Base-by-base conservation (phyloP, 2,113 vertebrate genomes). In the Paradoxurus hermaphroditus region DNA sequence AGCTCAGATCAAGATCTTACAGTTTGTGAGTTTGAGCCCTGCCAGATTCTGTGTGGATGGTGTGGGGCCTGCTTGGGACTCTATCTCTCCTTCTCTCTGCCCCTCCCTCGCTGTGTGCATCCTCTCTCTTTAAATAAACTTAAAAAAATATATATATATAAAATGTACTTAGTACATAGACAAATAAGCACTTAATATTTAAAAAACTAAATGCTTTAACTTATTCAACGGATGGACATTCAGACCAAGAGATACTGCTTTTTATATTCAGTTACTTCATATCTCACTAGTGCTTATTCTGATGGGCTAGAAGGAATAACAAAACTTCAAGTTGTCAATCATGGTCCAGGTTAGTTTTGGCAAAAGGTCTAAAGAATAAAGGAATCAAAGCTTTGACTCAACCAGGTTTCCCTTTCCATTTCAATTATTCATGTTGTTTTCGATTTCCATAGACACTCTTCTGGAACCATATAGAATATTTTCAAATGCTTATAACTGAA, bases 121-220 rank as follows among this genome's bases (percentile, higher is more conserved):
- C 0, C 56, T 59, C 56, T 59, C 56, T 59, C 56, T 53, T 1
- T 56, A 56, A 56, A 56, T 59, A 59, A 59, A 59, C 56, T 23
- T 59, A 21, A 59, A 59, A 49, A 49, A 23, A 56, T 1, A 51
- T 18, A 56, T 59, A 59, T 59, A 59, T 59, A 59, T 59, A 86
- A 96, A 95, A 75, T 39, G 34, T 8, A 85, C 63, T 31, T 27
- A 44, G 15, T 31, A 65, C 39, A 70, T 7, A 70, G 5, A 68
- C 53, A 91, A 75, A 73, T 44, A 96, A 88, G 27, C 5, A 68
- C 1, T 68, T 19, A 86, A 44, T 51, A 70, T 31, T 83, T 72
- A 31, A 93, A 97, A 94, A 82, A 70, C 16, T 70, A 72, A 97
- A 77, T 77, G 79, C 4, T 96, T 87, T 96, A 53, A 85, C 84